A percentile compares a stretch with the other conserved stretches of the same genome.
Conservation (phyloP, 1,140 invertebrate species). For the Drosophila seguyi region DNA sequence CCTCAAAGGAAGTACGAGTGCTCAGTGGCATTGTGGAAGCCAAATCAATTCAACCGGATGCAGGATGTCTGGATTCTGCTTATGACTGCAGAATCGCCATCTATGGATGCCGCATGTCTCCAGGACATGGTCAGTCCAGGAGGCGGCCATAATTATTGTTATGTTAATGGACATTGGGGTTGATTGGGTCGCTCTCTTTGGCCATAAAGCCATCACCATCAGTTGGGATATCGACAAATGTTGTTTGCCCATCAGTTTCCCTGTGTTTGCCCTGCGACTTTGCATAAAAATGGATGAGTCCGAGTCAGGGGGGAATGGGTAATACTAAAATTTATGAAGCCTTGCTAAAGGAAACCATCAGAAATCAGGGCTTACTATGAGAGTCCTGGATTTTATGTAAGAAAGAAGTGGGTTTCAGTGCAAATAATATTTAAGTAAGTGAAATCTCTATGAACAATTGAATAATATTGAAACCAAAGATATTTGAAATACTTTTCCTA, state of each 20-base stretch:
- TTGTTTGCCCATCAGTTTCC: constrained; percentile 65
- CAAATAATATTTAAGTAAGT: not conserved
- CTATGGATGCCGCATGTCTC: constrained; percentile 44
- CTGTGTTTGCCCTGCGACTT: constrained; percentile 70
- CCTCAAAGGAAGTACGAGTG: constrained; percentile 8
- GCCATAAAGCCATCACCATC: constrained; percentile 45
- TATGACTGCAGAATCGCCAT: constrained; percentile 65
- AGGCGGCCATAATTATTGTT: constrained; percentile 77
- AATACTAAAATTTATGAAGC: constrained; percentile 31
- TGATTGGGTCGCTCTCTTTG: constrained; percentile 22
- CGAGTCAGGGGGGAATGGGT: not conserved
- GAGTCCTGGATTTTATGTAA: not conserved
- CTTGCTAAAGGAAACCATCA: not conserved
- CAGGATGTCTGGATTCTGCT: constrained; percentile 74
- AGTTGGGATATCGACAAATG: constrained; percentile 40
- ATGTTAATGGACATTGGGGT: constrained; percentile 70
- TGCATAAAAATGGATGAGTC: constrained; percentile 68
- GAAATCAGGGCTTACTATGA: constrained; percentile 22
- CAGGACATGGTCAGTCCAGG: constrained; percentile 51
- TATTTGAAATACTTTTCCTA: not conserved
- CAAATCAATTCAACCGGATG: constrained; percentile 80
- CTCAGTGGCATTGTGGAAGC: constrained; percentile 13
- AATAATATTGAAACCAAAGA: not conserved
- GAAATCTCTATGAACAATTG: not conserved
- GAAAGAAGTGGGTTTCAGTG: not conserved